Conservation (phyloP, 1,140 invertebrate species). For the Caenorhabditis brenneri region DNA sequence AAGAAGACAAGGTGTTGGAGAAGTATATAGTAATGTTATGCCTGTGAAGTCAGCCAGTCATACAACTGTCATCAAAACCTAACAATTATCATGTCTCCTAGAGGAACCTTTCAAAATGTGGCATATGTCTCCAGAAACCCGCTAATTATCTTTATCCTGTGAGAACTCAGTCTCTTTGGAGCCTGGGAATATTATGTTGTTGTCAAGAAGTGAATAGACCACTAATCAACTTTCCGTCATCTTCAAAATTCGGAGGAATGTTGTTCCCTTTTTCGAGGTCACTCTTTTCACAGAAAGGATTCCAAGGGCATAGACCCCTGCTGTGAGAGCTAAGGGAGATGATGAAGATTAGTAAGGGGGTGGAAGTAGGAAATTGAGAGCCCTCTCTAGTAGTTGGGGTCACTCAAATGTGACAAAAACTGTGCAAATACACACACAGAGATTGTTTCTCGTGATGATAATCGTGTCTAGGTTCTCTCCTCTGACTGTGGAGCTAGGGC, state of each 20-base stretch:
- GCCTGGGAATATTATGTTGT: too few species aligned
- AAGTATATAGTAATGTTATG: neutral
- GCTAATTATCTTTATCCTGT: neutral
- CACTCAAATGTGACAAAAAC: constrained; percentile 35
- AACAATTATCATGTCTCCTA: neutral
- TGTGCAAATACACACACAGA: neutral
- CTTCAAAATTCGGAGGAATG: neutral
- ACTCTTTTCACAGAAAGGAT: too few species aligned
- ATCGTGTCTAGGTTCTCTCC: neutral
- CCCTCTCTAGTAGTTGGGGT: neutral
- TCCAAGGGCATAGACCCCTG: too few species aligned
- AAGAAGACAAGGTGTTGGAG: too few species aligned
- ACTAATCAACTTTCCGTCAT: neutral
- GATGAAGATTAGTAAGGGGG: too few species aligned
- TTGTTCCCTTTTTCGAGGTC: too few species aligned
- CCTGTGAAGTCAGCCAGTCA: too few species aligned
- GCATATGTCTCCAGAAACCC: neutral
- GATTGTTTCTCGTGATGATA: neutral
- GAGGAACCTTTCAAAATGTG: neutral
- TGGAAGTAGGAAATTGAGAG: too few species aligned
- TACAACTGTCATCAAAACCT: neutral
- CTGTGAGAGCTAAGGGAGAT: too few species aligned
- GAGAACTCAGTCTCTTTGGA: neutral
- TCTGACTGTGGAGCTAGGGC: neutral
- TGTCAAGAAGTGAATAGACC: neutral